phyloP scores from a whole-genome alignment of 2,797 vertebrate genomes.

The Pitangus sulphuratus region DNA sequence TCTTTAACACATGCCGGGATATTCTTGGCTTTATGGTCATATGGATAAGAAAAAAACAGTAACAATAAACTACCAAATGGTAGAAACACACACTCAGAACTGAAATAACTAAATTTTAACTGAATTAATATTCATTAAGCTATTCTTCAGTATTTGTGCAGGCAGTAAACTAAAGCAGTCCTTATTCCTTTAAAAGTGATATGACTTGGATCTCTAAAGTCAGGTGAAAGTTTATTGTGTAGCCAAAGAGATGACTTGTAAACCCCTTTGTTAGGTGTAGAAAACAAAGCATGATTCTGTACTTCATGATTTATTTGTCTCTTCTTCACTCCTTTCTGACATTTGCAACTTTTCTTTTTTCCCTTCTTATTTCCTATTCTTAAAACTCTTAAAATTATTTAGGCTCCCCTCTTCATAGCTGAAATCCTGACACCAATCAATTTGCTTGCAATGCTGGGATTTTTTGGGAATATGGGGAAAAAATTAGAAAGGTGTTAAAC shows the following conservation, averaged over 20 bases:
- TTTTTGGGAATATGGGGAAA: not conserved
- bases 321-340: not conserved
- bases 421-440: not conserved
- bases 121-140: not conserved
- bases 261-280: not conserved
- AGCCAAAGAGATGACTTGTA: not conserved
- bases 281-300: not conserved
- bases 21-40: not conserved
- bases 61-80: not conserved
- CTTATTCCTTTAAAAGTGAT: not conserved
- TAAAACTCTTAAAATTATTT: not conserved
- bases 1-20: not conserved
- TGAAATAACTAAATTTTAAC: not conserved
- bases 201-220: not conserved
- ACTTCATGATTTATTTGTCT: not conserved
- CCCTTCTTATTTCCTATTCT: not conserved
- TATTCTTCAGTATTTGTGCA: not conserved
- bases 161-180: not conserved
- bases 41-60: not conserved
- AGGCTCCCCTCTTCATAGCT: not conserved
- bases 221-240: not conserved
- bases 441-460: not conserved
- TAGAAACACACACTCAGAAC: not conserved
- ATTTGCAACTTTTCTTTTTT: not conserved
- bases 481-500: not conserved